Base-by-base conservation (phyloP, 2,797 vertebrate genomes). In the Monodelphis domestica region DNA sequence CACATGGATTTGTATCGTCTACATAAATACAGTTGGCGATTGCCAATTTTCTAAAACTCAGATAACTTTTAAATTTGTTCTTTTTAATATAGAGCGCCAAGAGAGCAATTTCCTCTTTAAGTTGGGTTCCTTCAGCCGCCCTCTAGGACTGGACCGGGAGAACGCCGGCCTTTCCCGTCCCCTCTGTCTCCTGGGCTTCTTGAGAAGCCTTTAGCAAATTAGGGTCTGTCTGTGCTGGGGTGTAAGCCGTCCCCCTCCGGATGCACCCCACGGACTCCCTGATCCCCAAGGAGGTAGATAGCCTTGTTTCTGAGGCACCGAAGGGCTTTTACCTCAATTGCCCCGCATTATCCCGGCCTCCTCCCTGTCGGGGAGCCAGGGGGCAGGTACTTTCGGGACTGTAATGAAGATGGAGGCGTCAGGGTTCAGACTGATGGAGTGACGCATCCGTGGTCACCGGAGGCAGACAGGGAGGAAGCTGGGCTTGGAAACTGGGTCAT, bases 1-100 rank as follows among this genome's bases (percentile, higher is more conserved):
- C 95, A 97, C 96, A 95, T 93, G 89, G 94, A 93, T 89, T 97
- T 97, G 96, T 96, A 51, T 96, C 93, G 54, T 97, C 92, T 94
- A 94, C 70, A 53, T 92, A 97, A 96, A 94, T 96, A 95, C 0
- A 95, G n/a, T 53, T 91, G 5, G 52, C 91, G 93, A 94, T 91
- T 97, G 94, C 95, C 97, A 97, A 90, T 94, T 95, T 95, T 53
- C 93, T 28, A 92, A 70, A 95, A 89, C 33, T 56, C 17, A 0
- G 91, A 53, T 84, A 91, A 63, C 90, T 97, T 95, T 96, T 29
- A 92, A 91, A 89, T 91, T 94, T 89, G 70, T 96, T 96, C 33
- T 17, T 96, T n/a, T 97, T 96, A 96, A 94, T 87, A 57, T 50
- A 90, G 1, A 93, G 90, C 28, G 91, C 55, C 88, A 94, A 30